Evolutionary conservation across 2,113 vertebrate genomes (phyloP), one percentile per base, ranked within the genome.

Genomic region (Protobothrops mucrosquamatus): DNA sequence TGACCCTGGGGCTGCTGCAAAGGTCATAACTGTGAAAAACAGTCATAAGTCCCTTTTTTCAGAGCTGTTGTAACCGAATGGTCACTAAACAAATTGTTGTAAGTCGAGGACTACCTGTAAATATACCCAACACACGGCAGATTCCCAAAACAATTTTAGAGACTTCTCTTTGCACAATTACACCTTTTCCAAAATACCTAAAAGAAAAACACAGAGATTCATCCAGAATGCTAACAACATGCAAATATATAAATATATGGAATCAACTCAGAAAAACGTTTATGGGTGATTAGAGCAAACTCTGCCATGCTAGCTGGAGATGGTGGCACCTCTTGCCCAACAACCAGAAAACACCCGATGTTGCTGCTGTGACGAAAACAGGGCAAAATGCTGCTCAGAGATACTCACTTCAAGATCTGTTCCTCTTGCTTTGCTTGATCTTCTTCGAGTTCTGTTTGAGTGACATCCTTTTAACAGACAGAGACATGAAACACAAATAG

Each of bases 361-460:
- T 56, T 20, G 55, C 55, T 56, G 55, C 15, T 20, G 5, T 4
- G 15, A 56, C 3, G n/a, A 22, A 81, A 81, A 81, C 18, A 43
- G 0, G 2, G 18, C 34, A 8, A 39, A 81, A 20, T 34, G 29
- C 22, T 11, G 11, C 88, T 52, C 18, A 22, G 4, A 2, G 52
- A 29, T 26, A 95, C 98, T 97, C 94, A 99, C 99, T 98, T 99
- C 4, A 99, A 94, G 34, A 99, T 98, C 96, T 98, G 98, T 34
- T 99, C 98, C 92, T 99, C 99, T 88, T 98, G 97, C 94, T 98
- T 99, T 54, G 98, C 98, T 95, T 99, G 99, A 3, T 98, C 98
- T 94, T 99, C 98, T 0, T 98, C 98, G 90, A 98, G 97, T 94
- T 99, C 99, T 8, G 93, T 97, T 93, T 99, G 98, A 0, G 99